Evolutionary conservation across 2,888 invertebrate species (phyloP), one percentile per base, ranked within the genome.

Genomic region (Ctenicera cuprea): DNA sequence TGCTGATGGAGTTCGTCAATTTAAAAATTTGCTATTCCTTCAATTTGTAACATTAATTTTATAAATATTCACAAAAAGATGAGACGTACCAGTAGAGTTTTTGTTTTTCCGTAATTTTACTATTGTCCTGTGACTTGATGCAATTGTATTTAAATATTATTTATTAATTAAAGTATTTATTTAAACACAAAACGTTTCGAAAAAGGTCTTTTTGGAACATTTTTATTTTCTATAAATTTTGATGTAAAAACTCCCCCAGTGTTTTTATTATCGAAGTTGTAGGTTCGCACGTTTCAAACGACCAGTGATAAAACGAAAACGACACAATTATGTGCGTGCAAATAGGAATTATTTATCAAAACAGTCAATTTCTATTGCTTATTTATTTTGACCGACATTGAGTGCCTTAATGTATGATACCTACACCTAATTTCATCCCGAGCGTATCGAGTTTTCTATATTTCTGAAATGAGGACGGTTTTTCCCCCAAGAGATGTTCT

Each of bases 401-500:
- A 62, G n/a, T 22, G 45, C n/a, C 37, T 30, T 45, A 62, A 22
- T 62, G 45, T 62, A 45, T 26, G 62, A 62, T 20, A 62, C 52
- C 52, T 52, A 30, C 62, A 62, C 45, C 62, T 62, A 62, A 62
- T 62, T 45, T 43, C n/a, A 30, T 1, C 11, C 45, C 30, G 20
- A 5, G 43, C 12, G 12, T 62, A 62, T 62, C 45, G 62, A 62
- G 22, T 62, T 45, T n/a, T 62, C 62, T 18, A 62, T 62, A 62
- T 62, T 30, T 33, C 62, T 7, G 26, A n/a, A 59, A 37, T 30
- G 54, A 30, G 20, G 30, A 20, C 37, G 26, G 62, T 45, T 50
- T 48, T 50, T 59, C 45, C 45, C n/a, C 22, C 67, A 22, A 16
- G 57, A 57, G 43, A 66, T 66, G 18, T 50, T 33, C 64, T 64